phyloP scores from a whole-genome alignment of 2,888 invertebrate species.

The Monochamus alternatus region DNA sequence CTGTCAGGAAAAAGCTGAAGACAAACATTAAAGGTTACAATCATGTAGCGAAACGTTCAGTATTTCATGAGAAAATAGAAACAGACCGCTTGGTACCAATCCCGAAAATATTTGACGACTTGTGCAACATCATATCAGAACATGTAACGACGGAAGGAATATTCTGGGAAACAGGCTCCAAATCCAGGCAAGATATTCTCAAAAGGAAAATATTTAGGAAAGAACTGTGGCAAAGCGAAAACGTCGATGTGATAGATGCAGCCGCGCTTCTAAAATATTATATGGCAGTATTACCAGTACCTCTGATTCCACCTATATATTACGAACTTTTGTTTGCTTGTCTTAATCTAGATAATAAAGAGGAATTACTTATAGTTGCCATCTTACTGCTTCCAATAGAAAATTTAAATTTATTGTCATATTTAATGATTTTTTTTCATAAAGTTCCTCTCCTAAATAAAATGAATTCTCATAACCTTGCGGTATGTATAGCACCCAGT shows the following conservation, averaged over 20 bases:
- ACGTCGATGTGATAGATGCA: slow-evolving; percentile 86
- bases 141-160: slow-evolving; percentile 86
- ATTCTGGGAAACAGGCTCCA: slow-evolving; percentile 90
- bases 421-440: slow-evolving; percentile 78
- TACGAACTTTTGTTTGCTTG: slow-evolving; percentile 85
- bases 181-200: slow-evolving; percentile 84
- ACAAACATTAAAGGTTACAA: not conserved
- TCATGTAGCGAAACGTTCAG: not conserved
- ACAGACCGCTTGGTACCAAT: slow-evolving; percentile 81
- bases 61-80: slow-evolving; percentile 67
- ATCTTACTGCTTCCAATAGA: slow-evolving; percentile 82
- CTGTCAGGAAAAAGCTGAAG: not conserved
- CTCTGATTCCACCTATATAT: slow-evolving; percentile 80
- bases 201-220: slow-evolving; percentile 65
- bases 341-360: slow-evolving; percentile 74
- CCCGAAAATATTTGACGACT: slow-evolving; percentile 81
- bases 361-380: slow-evolving; percentile 77
- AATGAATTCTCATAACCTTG: slow-evolving; percentile 36
- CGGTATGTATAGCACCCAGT: slow-evolving; percentile 37
- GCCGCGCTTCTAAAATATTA: slow-evolving; percentile 89
- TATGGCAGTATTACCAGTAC: slow-evolving; percentile 87
- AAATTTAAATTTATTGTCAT: slow-evolving; percentile 85
- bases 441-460: slow-evolving; percentile 39
- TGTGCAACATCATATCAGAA: slow-evolving; percentile 79
- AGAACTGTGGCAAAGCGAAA: slow-evolving; percentile 69